A percentile compares a stretch with the other conserved stretches of the same genome.
phyloP scores from a whole-genome alignment of 2,113 vertebrate species.

The Archilochus colubris region DNA sequence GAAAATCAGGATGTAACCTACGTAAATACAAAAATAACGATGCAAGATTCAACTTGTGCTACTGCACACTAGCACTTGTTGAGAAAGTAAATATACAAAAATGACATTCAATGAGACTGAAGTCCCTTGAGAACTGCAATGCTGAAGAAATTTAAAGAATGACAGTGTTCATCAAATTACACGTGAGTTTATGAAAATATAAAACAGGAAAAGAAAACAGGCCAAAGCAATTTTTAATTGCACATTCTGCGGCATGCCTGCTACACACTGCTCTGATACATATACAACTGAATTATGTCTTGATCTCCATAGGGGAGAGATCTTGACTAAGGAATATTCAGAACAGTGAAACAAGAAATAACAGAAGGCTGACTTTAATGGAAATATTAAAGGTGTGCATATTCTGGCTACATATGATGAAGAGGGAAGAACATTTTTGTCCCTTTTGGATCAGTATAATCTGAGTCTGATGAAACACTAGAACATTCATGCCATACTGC shows the following conservation, averaged over 20 bases:
- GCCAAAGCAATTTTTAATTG: conserved; percentile 39
- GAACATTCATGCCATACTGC: neutral
- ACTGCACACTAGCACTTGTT: neutral
- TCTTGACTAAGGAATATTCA: conserved; percentile 1
- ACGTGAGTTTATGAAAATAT: conserved; percentile 6
- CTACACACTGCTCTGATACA: neutral
- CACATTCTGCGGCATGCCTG: neutral
- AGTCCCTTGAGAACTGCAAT: conserved; percentile 14
- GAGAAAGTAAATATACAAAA: conserved; percentile 20
- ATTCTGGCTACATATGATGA: neutral
- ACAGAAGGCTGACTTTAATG: neutral
- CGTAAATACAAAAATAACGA: neutral
- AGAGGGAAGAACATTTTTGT: neutral
- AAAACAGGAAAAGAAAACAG: conserved; percentile 39
- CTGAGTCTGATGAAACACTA: neutral
- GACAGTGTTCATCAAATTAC: conserved; percentile 38
- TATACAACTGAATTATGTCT: conserved; percentile 5
- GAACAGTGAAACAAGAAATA: neutral
- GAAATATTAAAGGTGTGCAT: neutral
- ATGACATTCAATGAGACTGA: neutral
- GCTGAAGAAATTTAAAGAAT: conserved; percentile 38
- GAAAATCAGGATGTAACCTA: neutral
- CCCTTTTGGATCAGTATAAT: neutral
- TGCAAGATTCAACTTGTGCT: neutral
- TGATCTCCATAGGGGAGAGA: neutral